Evolutionary conservation across 2,113 vertebrate species (phyloP).

Genomic region (Chlamydotis undulata): DNA sequence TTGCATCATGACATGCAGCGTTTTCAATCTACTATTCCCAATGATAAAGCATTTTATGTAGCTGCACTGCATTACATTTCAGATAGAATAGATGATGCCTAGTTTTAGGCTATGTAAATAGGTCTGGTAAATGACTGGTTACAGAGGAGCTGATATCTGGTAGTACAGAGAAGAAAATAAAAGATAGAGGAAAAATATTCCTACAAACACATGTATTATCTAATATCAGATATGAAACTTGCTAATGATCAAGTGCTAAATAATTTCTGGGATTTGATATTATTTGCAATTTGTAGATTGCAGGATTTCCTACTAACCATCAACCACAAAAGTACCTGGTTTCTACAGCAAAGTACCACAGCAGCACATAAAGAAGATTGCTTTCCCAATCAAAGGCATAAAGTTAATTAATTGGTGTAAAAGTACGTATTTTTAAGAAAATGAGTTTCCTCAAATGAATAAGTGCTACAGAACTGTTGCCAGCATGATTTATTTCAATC

Average conservation of each 20-base stretch:
- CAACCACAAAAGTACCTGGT: background rate
- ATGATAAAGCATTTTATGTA: background rate
- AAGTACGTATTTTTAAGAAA: conserved; percentile 8
- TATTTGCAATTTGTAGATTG: background rate
- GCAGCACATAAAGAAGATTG: background rate
- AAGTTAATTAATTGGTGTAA: background rate
- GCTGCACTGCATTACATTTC: background rate
- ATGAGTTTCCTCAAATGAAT: background rate
- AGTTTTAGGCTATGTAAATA: conserved; percentile 16
- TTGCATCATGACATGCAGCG: background rate
- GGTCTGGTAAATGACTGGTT: background rate
- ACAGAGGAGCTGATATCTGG: background rate
- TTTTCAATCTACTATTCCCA: background rate
- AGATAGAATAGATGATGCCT: background rate
- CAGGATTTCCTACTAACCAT: background rate
- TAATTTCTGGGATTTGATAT: background rate
- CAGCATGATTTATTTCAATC: conserved; percentile 36
- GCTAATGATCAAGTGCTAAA: background rate
- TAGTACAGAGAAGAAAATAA: conserved; percentile 33
- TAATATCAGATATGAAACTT: background rate
- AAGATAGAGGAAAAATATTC: background rate
- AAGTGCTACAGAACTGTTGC: background rate
- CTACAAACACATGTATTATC: background rate
- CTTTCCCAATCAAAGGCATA: background rate
- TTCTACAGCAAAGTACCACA: background rate